A percentile compares a stretch with the other conserved stretches of the same genome.
Evolutionary conservation across 2,113 vertebrate species (phyloP).

Genomic region (Todiramphus chloris): DNA sequence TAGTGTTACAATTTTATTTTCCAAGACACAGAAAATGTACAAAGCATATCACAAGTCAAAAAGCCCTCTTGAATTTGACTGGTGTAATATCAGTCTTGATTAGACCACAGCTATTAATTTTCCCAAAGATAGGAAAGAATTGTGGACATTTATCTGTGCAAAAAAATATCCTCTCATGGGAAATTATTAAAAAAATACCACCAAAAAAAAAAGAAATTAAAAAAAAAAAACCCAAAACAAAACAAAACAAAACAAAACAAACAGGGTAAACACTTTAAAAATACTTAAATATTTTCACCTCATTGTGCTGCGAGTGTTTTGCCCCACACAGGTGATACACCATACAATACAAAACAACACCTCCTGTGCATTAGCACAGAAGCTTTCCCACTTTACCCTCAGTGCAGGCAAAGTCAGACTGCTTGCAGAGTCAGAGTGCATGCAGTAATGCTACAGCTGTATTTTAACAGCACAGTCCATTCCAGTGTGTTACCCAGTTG

Average conservation of each 20-base stretch:
- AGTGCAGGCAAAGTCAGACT: background rate
- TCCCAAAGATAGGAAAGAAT: background rate
- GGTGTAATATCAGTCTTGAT: background rate
- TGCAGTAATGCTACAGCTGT: accelerated
- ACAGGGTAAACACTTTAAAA: background rate
- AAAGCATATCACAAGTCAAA: background rate
- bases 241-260: background rate
- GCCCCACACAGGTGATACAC: background rate
- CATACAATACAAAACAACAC: background rate
- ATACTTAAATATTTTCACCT: background rate
- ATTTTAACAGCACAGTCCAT: background rate
- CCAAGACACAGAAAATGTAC: background rate
- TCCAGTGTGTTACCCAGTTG: background rate
- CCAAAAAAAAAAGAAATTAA: no score
- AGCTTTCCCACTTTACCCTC: background rate
- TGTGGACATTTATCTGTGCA: background rate
- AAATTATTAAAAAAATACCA: background rate
- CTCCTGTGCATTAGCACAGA: background rate
- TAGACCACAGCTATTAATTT: background rate
- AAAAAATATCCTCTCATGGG: background rate
- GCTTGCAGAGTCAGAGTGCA: accelerated
- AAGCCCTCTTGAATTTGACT: background rate
- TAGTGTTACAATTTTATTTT: background rate
- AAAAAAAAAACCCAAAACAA: background rate
- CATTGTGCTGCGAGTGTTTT: background rate